Evolutionary conservation across 2,888 invertebrate genomes (phyloP), one percentile per base, ranked within the genome.

Genomic region (Phytoseiulus persimilis): DNA sequence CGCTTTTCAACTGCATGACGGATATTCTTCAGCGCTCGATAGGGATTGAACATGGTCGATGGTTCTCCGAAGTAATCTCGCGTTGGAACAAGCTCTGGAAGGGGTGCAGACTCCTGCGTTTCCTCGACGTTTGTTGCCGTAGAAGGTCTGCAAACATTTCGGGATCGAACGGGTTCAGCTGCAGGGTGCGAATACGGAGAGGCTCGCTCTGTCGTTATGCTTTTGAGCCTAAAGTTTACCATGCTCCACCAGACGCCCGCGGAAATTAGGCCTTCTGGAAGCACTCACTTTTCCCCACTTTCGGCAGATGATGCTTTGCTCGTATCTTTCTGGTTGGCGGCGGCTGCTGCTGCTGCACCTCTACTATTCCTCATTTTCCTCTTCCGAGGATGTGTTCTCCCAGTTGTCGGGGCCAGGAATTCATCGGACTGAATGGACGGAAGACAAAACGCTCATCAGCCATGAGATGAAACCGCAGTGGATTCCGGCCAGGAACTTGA

Each of bases 341-440:
- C 39, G 39, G 39, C 39, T 3, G 93, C 91, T 3, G 93, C 91
- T 0, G 92, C 84, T 31, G 91, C 18, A 92, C 92, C 2, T 92
- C 91, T 11, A 91, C 90, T 23, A 91, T 84, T 90, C 92, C 96
- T 18, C 92, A 97, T 95, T 93, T 98, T 98, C 90, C 98, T 94
- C 92, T 97, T 98, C 45, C 97, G 94, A 0, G 97, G 97, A 93
- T 97, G 97, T 87, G 97, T 93, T 91, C 96, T 95, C 0, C 94
- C 94, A n/a, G 92, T 91, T 6, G 92, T 92, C 91, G 92, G 91
- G 90, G 92, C 92, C 90, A 92, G 91, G 90, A 92, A 87, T 90
- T 90, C 90, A 90, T 91, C 91, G 9, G 39, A 39, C 39, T 39
- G 39, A 9, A 39, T 6, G 9, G 5, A 39, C 5, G 9, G 9